These are phyloP conservation scores for Epizoanthus rinbou DNA, from an alignment of 92 coral and sea anemone genomes.

Conservation along the genomic window DNA sequence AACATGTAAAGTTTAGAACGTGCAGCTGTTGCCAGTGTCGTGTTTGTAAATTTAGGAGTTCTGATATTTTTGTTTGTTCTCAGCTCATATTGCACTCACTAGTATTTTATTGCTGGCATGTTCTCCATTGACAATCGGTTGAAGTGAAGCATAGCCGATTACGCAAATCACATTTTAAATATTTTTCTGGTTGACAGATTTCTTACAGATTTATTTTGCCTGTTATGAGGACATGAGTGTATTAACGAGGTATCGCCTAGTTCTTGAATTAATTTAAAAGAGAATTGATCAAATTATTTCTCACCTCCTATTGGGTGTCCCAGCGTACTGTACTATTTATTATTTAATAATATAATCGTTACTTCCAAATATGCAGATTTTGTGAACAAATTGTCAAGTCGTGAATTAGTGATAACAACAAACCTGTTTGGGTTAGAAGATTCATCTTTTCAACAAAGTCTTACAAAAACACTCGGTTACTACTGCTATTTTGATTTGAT, in stretches of 20 bases:
- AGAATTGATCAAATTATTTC: background rate
- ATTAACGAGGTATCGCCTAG: background rate
- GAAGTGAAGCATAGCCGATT: background rate
- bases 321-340: background rate
- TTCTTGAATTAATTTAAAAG: background rate
- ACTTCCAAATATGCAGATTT: background rate
- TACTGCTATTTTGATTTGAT: too few species aligned
- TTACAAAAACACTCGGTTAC: too few species aligned
- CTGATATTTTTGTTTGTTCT: background rate
- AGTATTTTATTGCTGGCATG: background rate
- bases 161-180: too few species aligned
- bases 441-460: too few species aligned
- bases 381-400: slow-evolving; percentile 7
- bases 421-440: too few species aligned
- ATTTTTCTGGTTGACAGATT: background rate
- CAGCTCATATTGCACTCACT: too few species aligned
- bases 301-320: background rate
- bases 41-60: background rate
- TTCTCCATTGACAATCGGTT: background rate
- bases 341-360: background rate
- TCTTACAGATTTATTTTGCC: background rate
- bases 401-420: slow-evolving; percentile 2
- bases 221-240: background rate
- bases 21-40: background rate
- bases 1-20: too few species aligned